Percentiles rank a stretch among this genome's conserved stretches.
These are phyloP conservation scores for Cyphomyrus discorhynchus DNA, from an alignment of 2,113 vertebrate genomes.

Conservation along the genomic window DNA sequence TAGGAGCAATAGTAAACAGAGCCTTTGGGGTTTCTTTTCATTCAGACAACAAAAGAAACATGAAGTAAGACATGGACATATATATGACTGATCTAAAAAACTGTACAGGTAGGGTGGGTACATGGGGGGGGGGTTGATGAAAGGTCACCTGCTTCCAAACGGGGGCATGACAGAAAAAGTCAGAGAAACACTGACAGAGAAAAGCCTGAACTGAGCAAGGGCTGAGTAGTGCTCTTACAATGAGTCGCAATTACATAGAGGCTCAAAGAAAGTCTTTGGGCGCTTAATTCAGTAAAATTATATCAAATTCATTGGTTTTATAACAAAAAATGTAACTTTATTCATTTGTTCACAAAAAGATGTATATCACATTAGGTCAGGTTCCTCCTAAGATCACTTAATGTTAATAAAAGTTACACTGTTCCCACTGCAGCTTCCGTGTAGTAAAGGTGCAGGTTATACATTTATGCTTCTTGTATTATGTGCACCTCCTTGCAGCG, in stretches of 20 bases:
- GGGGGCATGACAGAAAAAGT: no score
- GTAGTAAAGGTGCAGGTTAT: not conserved
- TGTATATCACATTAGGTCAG: not conserved
- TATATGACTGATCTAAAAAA: no score
- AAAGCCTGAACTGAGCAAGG: not conserved
- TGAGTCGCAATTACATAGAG: not conserved
- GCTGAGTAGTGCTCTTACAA: not conserved
- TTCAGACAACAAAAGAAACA: no score
- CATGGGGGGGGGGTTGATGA: no score
- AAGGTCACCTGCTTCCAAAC: no score
- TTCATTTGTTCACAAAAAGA: not conserved
- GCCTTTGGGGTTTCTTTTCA: no score
- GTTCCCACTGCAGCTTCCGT: not conserved
- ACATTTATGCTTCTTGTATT: not conserved
- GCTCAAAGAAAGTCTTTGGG: not conserved
- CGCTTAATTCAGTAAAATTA: not conserved
- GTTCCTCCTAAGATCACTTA: not conserved
- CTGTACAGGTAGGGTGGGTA: no score
- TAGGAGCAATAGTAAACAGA: no score
- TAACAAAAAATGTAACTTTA: not conserved
- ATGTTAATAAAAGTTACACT: not conserved
- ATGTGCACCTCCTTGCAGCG: not conserved
- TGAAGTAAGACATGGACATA: no score
- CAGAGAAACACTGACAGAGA: not conserved
- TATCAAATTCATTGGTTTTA: not conserved